Base-by-base conservation (phyloP, 1,140 invertebrate species). In the Harpegnathos saltator region DNA sequence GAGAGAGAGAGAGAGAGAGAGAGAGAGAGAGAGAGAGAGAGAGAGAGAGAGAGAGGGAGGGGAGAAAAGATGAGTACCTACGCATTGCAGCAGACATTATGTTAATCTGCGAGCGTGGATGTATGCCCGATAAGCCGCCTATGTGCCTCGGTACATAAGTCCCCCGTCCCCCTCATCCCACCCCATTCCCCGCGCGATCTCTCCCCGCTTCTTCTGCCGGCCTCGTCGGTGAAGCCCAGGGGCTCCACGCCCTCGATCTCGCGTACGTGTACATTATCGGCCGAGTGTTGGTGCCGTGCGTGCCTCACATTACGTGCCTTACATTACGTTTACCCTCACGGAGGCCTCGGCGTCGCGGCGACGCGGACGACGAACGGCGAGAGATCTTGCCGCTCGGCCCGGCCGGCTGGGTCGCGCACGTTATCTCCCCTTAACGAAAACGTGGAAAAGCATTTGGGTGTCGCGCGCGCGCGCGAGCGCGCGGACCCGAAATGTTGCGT, bases 101-200 rank as follows among this genome's bases (percentile, higher is more conserved):
- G 93, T 93, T 94, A 94, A 94, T 94, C 92, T 93, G 89, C 90
- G 89, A 91, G 92, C 89, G 92, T 92, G 93, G 93, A 94, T 94
- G 93, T 93, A 94, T 92, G 90, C 88, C 93, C 92, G 92, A 94
- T 94, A 94, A 94, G 93, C 90, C 91, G 90, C 78, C 85, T 82
- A 83, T 82, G 66, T 38, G 85, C 44, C 89, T 88, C 84, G 82
- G 78, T 86, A 80, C 82, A 82, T 89, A 83, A 80, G 82, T 85
- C 82, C 84, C 88, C 84, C 73, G 77, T 85, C 82, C 84, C 87
- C 84, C 71, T 84, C n/a, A 59, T 82, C 48, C 33, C 87, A 81
- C 84, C 7, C 19, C 29, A 48, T 29, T 3, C 15, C 61, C 5
- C 33, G n/a, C 24, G 22, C 33, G 22, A 50, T 78, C 44, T 17